phyloP scores from a whole-genome alignment of 2,797 vertebrate genomes.

The Chrosomus eos region DNA sequence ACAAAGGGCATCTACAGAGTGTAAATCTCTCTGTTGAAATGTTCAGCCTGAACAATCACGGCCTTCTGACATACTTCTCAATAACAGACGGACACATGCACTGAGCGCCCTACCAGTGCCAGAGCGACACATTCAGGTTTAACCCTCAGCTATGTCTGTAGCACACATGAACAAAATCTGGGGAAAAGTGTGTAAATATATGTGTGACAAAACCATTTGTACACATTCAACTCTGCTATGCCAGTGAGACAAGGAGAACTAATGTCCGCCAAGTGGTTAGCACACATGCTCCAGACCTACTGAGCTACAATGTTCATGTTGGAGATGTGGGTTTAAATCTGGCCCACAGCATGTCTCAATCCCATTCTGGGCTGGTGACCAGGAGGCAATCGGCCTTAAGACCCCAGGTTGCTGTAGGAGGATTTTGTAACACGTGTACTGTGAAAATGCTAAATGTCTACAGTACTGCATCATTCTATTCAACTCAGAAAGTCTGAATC shows the following conservation, averaged over 20 bases:
- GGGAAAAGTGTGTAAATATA: conserved; percentile 55
- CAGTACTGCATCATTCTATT: not conserved
- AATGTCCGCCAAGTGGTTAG: conserved; percentile 31
- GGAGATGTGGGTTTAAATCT: conserved; percentile 5
- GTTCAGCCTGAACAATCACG: conserved; percentile 37
- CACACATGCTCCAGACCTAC: not conserved
- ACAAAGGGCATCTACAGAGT: conserved; percentile 43
- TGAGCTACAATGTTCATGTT: not conserved
- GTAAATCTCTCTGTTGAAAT: conserved; percentile 49
- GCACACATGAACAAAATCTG: conserved; percentile 45
- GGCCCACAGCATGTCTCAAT: not conserved
- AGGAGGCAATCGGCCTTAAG: not conserved
- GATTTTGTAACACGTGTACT: not conserved
- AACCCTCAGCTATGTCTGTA: conserved; percentile 1
- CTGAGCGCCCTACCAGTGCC: not conserved
- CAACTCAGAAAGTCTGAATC: not conserved
- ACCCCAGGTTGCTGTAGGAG: not conserved
- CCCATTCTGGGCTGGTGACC: not conserved
- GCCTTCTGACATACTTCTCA: conserved; percentile 32
- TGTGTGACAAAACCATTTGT: conserved; percentile 44
- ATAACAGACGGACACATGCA: conserved; percentile 19
- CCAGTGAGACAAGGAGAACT: conserved; percentile 36
- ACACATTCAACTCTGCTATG: conserved; percentile 42
- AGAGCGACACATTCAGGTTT: not conserved
- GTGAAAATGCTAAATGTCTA: not conserved